Conservation (phyloP, 2,113 vertebrate species). For the Tautogolabrus adspersus region DNA sequence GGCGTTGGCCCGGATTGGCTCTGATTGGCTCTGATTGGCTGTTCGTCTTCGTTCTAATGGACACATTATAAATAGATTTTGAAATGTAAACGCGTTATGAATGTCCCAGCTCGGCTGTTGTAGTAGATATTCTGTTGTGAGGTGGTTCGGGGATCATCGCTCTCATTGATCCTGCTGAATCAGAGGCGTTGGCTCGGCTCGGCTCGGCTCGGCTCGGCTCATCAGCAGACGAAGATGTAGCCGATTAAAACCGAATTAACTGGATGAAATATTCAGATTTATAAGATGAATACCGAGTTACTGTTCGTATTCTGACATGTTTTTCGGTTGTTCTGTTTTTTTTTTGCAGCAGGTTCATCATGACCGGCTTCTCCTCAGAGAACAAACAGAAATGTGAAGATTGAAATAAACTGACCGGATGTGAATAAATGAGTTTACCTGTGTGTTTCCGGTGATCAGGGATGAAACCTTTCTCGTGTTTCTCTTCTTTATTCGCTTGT, state of each 20-base stretch:
- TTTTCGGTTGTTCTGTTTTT: accelerated
- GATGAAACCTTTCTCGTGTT: not conserved
- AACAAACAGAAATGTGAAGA: not conserved
- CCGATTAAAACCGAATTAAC: not conserved
- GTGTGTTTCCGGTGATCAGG: not conserved
- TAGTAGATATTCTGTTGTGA: too few relatives aligned
- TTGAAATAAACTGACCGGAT: not conserved
- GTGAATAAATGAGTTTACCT: not conserved
- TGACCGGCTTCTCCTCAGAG: not conserved
- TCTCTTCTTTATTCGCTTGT: not conserved
- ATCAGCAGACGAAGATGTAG: not conserved
- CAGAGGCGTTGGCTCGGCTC: conserved; percentile 47
- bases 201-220: not conserved
- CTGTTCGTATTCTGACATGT: not conserved
- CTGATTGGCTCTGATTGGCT: not conserved
- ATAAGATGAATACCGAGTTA: accelerated
- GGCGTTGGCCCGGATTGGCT: not conserved
- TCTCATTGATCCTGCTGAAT: not conserved
- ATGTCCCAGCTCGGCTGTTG: too few relatives aligned
- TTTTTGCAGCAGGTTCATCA: not conserved
- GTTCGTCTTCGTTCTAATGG: not conserved
- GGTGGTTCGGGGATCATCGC: not conserved
- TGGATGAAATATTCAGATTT: not conserved
- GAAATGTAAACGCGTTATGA: too few relatives aligned
- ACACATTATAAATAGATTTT: too few relatives aligned